phyloP scores from a whole-genome alignment of 2,113 vertebrate species.

The Ochotona curzoniae region DNA sequence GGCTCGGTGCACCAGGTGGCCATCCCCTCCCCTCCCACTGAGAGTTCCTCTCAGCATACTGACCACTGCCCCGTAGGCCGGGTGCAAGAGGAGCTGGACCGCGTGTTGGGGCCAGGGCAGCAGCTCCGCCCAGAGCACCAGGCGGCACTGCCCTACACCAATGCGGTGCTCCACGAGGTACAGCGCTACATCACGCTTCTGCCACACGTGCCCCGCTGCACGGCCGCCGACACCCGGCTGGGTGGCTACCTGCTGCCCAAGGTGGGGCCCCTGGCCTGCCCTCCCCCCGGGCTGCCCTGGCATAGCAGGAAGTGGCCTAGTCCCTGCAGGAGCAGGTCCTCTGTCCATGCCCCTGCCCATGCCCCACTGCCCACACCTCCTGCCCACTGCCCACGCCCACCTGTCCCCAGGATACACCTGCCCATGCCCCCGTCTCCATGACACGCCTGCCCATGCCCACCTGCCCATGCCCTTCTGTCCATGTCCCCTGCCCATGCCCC shows the following conservation, averaged over 20 bases:
- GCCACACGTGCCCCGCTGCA: slow-evolving; percentile 84
- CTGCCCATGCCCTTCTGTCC: too few relatives aligned
- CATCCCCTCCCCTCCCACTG: rapidly evolving
- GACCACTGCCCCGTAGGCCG: slow-evolving; percentile 69
- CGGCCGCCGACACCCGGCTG: slow-evolving; percentile 78
- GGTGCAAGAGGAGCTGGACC: slow-evolving; percentile 86
- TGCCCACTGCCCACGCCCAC: too few relatives aligned
- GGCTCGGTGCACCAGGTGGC: not conserved
- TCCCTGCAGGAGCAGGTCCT: too few relatives aligned
- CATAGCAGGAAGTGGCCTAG: too few relatives aligned
- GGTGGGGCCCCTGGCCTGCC: slow-evolving; percentile 68
- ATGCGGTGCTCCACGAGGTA: slow-evolving; percentile 93
- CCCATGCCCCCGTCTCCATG: too few relatives aligned
- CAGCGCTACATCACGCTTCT: slow-evolving; percentile 92
- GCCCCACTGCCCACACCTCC: too few relatives aligned
- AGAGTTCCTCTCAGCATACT: rapidly evolving
- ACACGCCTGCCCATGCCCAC: too few relatives aligned
- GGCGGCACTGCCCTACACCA: slow-evolving; percentile 88
- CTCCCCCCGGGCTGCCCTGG: too few relatives aligned
- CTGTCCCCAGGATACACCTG: too few relatives aligned
- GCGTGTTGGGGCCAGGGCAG: slow-evolving; percentile 65
- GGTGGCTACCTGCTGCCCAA: slow-evolving; percentile 87
- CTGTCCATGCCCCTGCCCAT: too few relatives aligned
- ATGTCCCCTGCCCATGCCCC: too few relatives aligned
- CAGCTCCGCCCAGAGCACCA: slow-evolving; percentile 81